phyloP scores from a whole-genome alignment of 2,797 vertebrate species.

The Agapornis canus region DNA sequence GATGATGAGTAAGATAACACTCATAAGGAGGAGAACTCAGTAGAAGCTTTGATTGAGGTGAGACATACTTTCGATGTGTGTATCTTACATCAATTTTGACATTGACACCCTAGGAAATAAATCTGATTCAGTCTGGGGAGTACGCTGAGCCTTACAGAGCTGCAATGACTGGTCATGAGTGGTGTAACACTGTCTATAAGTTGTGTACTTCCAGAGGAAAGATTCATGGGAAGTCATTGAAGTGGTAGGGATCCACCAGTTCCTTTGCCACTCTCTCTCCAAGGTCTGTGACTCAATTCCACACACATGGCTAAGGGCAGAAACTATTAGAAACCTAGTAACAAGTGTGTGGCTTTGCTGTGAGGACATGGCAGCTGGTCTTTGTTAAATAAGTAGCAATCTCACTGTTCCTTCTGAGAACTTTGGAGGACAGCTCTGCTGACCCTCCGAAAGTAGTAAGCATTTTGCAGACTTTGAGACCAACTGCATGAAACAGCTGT shows the following conservation, averaged over 20 bases:
- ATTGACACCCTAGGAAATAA: background rate
- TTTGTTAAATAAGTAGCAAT: background rate
- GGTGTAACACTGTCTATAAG: background rate
- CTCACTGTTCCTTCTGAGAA: background rate
- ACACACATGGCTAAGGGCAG: rapidly evolving
- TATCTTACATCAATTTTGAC: background rate
- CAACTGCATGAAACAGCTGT: background rate
- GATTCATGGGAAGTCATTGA: background rate
- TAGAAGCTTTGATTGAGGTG: background rate
- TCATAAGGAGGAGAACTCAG: background rate
- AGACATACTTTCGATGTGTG: background rate
- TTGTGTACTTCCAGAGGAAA: background rate
- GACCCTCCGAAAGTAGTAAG: background rate
- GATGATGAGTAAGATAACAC: background rate
- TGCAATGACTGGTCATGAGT: background rate
- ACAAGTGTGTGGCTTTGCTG: background rate
- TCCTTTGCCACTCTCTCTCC: background rate
- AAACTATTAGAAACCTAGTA: background rate
- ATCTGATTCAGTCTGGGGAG: background rate
- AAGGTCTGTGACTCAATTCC: rapidly evolving
- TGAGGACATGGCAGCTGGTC: background rate
- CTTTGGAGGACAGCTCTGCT: background rate
- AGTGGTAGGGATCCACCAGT: background rate
- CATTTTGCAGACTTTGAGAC: background rate
- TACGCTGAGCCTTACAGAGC: background rate